Conservation (phyloP, 2,797 vertebrate genomes). For the Gymnothorax javanicus region DNA sequence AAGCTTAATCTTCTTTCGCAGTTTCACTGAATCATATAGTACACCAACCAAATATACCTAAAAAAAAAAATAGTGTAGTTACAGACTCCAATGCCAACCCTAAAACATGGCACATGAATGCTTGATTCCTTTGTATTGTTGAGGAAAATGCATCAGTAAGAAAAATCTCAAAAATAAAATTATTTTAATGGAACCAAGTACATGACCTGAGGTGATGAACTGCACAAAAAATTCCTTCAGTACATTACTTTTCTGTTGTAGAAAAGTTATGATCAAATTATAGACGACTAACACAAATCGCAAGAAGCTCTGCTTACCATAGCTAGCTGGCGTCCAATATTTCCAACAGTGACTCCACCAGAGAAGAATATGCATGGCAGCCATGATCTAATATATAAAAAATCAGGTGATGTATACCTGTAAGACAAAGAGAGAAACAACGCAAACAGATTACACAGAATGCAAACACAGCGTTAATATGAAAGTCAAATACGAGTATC, state of each 20-base stretch:
- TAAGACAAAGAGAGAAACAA: slow-evolving; percentile 26
- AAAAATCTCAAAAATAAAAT: neutral
- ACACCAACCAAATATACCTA: slow-evolving; percentile 2
- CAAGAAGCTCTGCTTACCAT: slow-evolving; percentile 79
- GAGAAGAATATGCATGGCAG: slow-evolving; percentile 99
- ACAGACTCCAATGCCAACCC: neutral
- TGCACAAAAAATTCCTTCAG: no score
- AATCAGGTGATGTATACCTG: slow-evolving; percentile 95
- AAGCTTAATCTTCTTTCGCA: slow-evolving; percentile 74
- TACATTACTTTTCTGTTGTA: no score
- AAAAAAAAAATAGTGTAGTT: slow-evolving; percentile 1
- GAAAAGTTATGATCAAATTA: no score
- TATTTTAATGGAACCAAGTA: no score
- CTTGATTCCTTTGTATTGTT: neutral
- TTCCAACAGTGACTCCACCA: slow-evolving; percentile 95
- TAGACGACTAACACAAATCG: neutral
- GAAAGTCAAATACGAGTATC: slow-evolving; percentile 25
- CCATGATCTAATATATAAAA: slow-evolving; percentile 96
- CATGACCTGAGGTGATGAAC: no score
- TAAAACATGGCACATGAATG: slow-evolving; percentile 9
- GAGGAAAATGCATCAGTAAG: neutral
- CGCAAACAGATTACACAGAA: slow-evolving; percentile 1
- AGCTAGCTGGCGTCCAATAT: slow-evolving; percentile 95
- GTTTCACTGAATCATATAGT: slow-evolving; percentile 67
- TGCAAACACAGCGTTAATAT: slow-evolving; percentile 10